phyloP scores from a whole-genome alignment of 2,888 invertebrate species.

The Calliopum simillimum region DNA sequence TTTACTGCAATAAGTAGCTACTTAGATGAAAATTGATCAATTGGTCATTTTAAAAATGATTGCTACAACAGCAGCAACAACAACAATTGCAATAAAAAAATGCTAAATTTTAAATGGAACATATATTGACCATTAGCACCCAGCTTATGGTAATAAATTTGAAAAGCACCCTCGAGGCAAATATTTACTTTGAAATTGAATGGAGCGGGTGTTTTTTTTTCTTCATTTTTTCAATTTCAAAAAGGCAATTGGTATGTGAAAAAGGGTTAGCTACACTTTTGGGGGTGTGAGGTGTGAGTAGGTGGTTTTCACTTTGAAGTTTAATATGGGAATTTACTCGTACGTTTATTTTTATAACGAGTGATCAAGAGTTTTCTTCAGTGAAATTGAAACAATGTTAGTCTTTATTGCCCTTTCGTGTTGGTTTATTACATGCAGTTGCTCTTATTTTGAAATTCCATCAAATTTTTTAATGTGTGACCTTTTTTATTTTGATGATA shows the following conservation, averaged over 20 bases:
- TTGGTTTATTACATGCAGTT: too few species aligned
- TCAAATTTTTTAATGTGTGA: too few species aligned
- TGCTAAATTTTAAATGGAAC: constrained; percentile 35
- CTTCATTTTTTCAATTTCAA: not conserved
- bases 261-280: constrained; percentile 8
- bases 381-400: constrained; percentile 19
- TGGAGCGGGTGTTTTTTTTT: too few species aligned
- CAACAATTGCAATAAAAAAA: not conserved
- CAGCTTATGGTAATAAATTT: constrained; percentile 59
- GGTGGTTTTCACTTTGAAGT: constrained; percentile 28
- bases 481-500: too few species aligned
- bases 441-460: too few species aligned
- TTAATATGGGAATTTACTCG: not conserved
- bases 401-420: constrained; percentile 16
- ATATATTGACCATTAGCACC: constrained; percentile 48
- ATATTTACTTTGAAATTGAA: constrained; percentile 61
- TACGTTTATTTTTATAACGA: not conserved
- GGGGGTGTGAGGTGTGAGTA: constrained; percentile 3
- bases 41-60: constrained; percentile 15
- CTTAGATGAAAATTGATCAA: too few species aligned
- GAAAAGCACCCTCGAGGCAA: constrained; percentile 63
- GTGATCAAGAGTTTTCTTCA: not conserved
- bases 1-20: too few species aligned
- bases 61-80: constrained; percentile 3
- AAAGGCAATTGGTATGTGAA: not conserved